Evolutionary conservation across 2,888 invertebrate genomes (phyloP), one percentile per base, ranked within the genome.

Genomic region (Malthinus seriepunctatus): DNA sequence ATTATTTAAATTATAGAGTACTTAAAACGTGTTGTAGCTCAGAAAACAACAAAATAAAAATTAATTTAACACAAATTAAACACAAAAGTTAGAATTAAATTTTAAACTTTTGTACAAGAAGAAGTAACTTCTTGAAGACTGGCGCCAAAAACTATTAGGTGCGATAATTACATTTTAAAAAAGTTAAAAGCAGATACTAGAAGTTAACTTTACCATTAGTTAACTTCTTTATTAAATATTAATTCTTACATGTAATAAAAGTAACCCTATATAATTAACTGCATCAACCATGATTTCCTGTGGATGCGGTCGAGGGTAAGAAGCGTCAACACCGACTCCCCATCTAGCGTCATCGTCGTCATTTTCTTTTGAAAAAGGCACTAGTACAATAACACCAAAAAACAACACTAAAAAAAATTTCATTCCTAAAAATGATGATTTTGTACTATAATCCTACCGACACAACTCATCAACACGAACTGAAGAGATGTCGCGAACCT

Each of bases 241-340:
- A n/a, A n/a, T n/a, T 66, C 78, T 77, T 68, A 84, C 82, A 69
- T 84, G 82, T 47, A 93, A 81, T 67, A 90, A 82, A 74, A 86
- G 85, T 63, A 88, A 79, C 51, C 88, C 87, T 64, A 90, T 83
- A 72, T 87, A 86, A 75, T 93, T 93, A 39, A 90, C 87, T 35
- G 89, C 84, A 73, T 92, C 91, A 55, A 90, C 89, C 89, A 92
- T 90, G 58, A 87, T 82, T 64, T 90, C 87, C 62, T 87, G 81
- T 2, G 91, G 90, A 1, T 83, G 81, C 44, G 80, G 64, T 50
- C 63, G 60, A 32, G 60, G 56, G 42, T 62, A 63, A 42, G 39
- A 42, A 8, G 15, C 39, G 39, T 51, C 55, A 42, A 63, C 58
- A 14, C 56, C 60, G 33, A 55, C 51, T 8, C 51, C 54, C 60